Percentiles rank a stretch among this genome's conserved stretches.
Evolutionary conservation across 2,888 invertebrate species (phyloP).

Genomic region (Xanthia icteritia): DNA sequence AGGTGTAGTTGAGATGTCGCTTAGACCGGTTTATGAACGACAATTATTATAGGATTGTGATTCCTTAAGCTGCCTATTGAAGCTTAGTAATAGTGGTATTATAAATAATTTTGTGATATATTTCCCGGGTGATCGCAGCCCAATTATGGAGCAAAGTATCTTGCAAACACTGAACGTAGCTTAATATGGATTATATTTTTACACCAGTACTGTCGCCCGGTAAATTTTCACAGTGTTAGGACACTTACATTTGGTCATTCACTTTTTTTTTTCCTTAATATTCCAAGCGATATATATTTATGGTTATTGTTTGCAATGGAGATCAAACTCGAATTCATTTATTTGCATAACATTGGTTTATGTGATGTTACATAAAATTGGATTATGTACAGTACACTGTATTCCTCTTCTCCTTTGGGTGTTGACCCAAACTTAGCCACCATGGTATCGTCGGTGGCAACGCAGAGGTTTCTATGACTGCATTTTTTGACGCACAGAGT

Average conservation of each 20-base stretch:
- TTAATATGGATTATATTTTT: slow-evolving; percentile 40
- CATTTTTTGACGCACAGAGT: background rate
- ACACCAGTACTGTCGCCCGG: slow-evolving; percentile 38
- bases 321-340: background rate
- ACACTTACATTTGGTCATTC: slow-evolving; percentile 48
- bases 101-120: slow-evolving; percentile 57
- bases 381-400: background rate
- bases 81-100: slow-evolving; percentile 67
- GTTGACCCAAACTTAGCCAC: background rate
- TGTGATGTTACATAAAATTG: background rate
- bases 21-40: slow-evolving; percentile 72
- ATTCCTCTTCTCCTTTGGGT: background rate
- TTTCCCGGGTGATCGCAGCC: slow-evolving; percentile 45
- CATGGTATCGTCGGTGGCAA: background rate
- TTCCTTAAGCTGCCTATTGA: slow-evolving; percentile 74
- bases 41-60: slow-evolving; percentile 72
- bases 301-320: background rate
- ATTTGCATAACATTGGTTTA: background rate
- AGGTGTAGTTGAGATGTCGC: slow-evolving; percentile 66
- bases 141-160: slow-evolving; percentile 19
- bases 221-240: slow-evolving; percentile 31
- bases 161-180: slow-evolving; percentile 32
- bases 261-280: background rate
- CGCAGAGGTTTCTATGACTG: background rate
- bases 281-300: background rate